phyloP scores from a whole-genome alignment of 2,888 invertebrate species.

The Pyrocoelia pectoralis region DNA sequence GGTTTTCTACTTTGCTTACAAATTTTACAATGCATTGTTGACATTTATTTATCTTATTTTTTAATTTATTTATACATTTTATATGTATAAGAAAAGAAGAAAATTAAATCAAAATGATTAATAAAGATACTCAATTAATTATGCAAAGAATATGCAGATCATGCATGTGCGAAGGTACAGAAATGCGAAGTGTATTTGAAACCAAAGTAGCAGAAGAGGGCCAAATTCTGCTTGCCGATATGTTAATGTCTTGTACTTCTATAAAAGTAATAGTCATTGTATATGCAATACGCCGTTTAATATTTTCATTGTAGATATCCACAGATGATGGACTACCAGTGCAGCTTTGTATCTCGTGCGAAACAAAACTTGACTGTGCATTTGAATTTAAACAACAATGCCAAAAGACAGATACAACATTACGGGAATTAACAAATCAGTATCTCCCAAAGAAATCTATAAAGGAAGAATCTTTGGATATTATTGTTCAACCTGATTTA shows the following conservation, averaged over 20 bases:
- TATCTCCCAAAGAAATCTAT: slow-evolving; percentile 21
- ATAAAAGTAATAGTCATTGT: slow-evolving; percentile 50
- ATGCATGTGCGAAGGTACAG: slow-evolving; percentile 54
- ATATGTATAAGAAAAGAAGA: background rate
- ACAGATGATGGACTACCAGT: slow-evolving; percentile 56
- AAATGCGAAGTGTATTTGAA: slow-evolving; percentile 58
- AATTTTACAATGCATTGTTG: background rate
- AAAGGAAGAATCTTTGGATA: slow-evolving; percentile 41
- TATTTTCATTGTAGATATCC: slow-evolving; percentile 44
- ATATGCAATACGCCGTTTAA: slow-evolving; percentile 10
- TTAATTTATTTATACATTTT: background rate
- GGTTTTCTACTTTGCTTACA: too few relatives aligned
- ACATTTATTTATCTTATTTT: background rate
- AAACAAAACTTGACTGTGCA: slow-evolving; percentile 54
- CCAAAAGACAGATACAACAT: slow-evolving; percentile 56
- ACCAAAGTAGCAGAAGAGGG: slow-evolving; percentile 49
- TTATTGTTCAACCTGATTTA: slow-evolving; percentile 45
- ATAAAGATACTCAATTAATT: slow-evolving; percentile 43
- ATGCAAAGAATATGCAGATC: slow-evolving; percentile 59
- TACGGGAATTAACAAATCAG: slow-evolving; percentile 46
- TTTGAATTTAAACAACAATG: slow-evolving; percentile 58
- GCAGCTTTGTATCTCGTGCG: slow-evolving; percentile 54
- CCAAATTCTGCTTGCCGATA: slow-evolving; percentile 54
- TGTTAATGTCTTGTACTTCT: slow-evolving; percentile 58
- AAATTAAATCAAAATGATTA: slow-evolving; percentile 26